Conservation (phyloP, 2,797 vertebrate genomes). For the Gymnopithys bicolor region DNA sequence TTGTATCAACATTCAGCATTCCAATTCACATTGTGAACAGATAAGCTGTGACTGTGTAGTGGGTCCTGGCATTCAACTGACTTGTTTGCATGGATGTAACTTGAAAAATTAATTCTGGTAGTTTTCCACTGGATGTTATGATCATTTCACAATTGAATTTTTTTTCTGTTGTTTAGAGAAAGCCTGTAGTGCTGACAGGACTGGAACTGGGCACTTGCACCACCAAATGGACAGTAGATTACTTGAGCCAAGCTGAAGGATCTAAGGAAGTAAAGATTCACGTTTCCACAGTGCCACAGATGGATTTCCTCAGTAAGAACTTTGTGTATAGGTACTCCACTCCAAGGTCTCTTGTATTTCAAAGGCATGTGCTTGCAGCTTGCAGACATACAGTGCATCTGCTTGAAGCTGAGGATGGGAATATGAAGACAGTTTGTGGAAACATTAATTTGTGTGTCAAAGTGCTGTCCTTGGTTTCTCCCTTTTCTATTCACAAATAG, state of each 20-base stretch:
- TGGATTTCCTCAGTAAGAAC: conserved; percentile 97
- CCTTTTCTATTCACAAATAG: neutral
- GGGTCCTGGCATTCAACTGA: neutral
- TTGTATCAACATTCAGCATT: neutral
- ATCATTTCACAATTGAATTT: neutral
- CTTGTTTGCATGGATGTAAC: neutral
- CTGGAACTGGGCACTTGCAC: conserved; percentile 84
- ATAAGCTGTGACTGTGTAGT: neutral
- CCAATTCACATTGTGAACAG: neutral
- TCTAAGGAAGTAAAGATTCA: conserved; percentile 89
- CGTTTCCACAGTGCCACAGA: conserved; percentile 85
- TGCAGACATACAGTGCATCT: neutral
- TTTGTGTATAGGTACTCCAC: conserved; percentile 91
- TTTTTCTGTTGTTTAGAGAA: conserved; percentile 77
- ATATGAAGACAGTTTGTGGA: neutral
- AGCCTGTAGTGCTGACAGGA: conserved; percentile 87
- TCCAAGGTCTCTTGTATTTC: conserved; percentile 49
- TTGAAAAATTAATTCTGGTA: neutral
- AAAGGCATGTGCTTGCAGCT: neutral
- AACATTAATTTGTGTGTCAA: neutral
- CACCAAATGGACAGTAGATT: conserved; percentile 87
- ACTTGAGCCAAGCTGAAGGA: conserved; percentile 81
- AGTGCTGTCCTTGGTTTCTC: neutral
- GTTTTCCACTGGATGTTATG: neutral
- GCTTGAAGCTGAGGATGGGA: neutral